These are phyloP conservation scores for Drosophila basisetae DNA, from an alignment of 2,888 invertebrate genomes.

Conservation along the genomic window DNA sequence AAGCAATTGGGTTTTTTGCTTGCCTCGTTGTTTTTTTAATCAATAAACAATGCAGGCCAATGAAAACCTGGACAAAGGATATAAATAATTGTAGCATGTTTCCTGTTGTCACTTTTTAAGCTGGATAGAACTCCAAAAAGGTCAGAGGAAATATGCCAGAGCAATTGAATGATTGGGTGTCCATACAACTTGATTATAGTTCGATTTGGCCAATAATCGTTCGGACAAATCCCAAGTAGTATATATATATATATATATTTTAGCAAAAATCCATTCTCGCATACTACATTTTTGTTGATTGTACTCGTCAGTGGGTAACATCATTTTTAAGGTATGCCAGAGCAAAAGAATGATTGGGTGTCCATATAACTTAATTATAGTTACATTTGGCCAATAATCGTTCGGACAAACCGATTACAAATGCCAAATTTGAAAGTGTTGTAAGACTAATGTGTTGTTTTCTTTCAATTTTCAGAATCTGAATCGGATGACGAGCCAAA, in stretches of 20 bases:
- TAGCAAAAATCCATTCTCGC: not conserved
- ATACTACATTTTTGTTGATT: not conserved
- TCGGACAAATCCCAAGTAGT: conserved; percentile 46
- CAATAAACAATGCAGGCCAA: conserved; percentile 79
- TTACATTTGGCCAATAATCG: conserved; percentile 78
- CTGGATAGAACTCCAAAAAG: conserved; percentile 20
- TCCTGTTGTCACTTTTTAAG: conserved; percentile 40
- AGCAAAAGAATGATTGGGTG: conserved; percentile 77
- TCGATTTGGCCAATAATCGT: conserved; percentile 78
- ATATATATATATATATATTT: not conserved
- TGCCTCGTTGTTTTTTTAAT: conserved; percentile 75
- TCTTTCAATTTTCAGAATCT: conserved; percentile 80
- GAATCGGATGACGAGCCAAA: conserved; percentile 82
- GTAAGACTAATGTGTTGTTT: not conserved
- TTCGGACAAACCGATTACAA: conserved; percentile 49
- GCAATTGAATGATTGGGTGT: conserved; percentile 78
- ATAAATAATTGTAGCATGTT: conserved; percentile 27
- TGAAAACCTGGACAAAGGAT: conserved; percentile 74
- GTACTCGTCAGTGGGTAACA: conserved; percentile 16
- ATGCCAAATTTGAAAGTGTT: not conserved
- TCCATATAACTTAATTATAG: conserved; percentile 73
- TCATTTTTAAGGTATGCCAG: conserved; percentile 48
- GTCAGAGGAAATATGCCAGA: conserved; percentile 63
- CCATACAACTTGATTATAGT: conserved; percentile 72
- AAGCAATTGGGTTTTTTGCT: conserved; percentile 81